Conservation (phyloP, 1,140 invertebrate genomes). For the Wiebesia pumilae region DNA sequence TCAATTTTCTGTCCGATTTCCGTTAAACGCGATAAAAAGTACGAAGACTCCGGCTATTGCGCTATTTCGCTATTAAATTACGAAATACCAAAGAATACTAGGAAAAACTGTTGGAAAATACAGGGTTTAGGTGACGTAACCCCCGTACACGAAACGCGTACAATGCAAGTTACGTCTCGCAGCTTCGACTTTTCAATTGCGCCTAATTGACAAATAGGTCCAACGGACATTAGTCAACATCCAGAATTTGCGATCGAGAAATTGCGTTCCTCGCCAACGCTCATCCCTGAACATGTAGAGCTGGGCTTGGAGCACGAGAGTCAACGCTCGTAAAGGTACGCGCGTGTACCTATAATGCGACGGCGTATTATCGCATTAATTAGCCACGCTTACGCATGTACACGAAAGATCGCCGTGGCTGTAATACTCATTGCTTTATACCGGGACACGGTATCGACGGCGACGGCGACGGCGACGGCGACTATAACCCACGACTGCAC, state of each 20-base stretch:
- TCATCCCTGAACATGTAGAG: not conserved
- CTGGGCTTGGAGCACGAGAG: too few species aligned
- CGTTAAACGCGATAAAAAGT: not conserved
- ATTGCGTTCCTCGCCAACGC: not conserved
- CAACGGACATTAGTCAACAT: not conserved
- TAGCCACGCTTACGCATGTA: slow-evolving; percentile 58
- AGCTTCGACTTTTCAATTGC: slow-evolving; percentile 16
- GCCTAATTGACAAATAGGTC: slow-evolving; percentile 27
- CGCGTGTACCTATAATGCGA: slow-evolving; percentile 33
- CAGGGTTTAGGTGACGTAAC: not conserved
- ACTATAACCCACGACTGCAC: not conserved
- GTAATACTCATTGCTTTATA: slow-evolving; percentile 3
- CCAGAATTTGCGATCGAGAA: not conserved
- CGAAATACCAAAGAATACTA: not conserved
- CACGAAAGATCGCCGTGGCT: slow-evolving; percentile 35
- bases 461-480: slow-evolving; percentile 38
- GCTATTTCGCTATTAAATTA: not conserved
- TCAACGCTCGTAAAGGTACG: not conserved
- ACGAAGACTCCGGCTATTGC: not conserved
- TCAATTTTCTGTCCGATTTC: not conserved
- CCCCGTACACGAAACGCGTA: not conserved
- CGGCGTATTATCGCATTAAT: slow-evolving; percentile 65
- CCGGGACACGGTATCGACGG: slow-evolving; percentile 45
- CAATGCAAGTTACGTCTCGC: not conserved
- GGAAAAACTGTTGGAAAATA: not conserved